phyloP scores from a whole-genome alignment of 2,797 vertebrate species.

The Notolabrus celidotus region DNA sequence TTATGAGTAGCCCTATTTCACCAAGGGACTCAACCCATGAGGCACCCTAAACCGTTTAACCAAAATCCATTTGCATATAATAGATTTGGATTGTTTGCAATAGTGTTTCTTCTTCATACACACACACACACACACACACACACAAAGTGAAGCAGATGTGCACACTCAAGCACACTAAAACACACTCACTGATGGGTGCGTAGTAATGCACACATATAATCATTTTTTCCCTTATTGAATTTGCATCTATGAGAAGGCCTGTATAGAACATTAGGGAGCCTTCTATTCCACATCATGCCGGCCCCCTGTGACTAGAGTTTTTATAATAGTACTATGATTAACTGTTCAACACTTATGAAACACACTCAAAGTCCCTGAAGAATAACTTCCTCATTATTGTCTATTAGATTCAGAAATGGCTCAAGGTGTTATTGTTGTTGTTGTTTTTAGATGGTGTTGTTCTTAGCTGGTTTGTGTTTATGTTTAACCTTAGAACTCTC shows the following conservation, averaged over 20 bases:
- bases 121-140: constrained; percentile 6
- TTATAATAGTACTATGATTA: constrained; percentile 49
- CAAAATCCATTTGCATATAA: constrained; percentile 94
- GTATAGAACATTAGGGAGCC: constrained; percentile 57
- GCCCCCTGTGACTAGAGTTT: constrained; percentile 41
- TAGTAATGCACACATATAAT: constrained; percentile 24
- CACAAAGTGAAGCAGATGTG: constrained; percentile 15
- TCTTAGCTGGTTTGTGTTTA: constrained; percentile 2
- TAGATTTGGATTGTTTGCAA: constrained; percentile 91
- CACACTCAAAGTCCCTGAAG: constrained; percentile 12
- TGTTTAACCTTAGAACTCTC: constrained; percentile 15
- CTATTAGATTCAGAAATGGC: constrained; percentile 18
- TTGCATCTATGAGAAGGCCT: constrained; percentile 67
- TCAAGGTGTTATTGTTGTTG: constrained; percentile 28
- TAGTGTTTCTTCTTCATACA: constrained; percentile 69
- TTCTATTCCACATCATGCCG: constrained; percentile 60
- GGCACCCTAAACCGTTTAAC: constrained; percentile 84
- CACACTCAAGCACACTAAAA: constrained; percentile 6
- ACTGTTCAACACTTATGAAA: constrained; percentile 38
- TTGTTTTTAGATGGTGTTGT: neutral
- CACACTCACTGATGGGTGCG: constrained; percentile 27
- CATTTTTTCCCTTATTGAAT: constrained; percentile 61
- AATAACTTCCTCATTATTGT: neutral
- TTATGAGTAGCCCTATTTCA: constrained; percentile 88
- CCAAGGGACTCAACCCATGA: constrained; percentile 82